Conservation (phyloP, 2,113 vertebrate genomes). For the Camelus dromedarius region DNA sequence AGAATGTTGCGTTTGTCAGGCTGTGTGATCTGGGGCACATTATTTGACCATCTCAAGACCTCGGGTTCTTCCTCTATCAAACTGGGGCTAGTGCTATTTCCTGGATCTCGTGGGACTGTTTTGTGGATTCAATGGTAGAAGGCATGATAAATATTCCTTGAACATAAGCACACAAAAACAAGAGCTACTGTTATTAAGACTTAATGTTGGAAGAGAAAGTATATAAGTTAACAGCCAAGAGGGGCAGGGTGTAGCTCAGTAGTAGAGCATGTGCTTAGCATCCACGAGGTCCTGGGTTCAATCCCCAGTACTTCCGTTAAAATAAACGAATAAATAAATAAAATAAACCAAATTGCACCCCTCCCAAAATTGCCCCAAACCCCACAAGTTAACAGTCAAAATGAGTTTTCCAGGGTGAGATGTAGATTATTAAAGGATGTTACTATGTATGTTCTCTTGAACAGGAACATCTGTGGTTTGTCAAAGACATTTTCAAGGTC, state of each 20-base stretch:
- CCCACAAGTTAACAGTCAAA: no score
- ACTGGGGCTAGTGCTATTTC: rapidly evolving
- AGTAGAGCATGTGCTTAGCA: no score
- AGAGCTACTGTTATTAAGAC: not conserved
- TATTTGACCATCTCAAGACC: not conserved
- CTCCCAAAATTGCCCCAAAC: no score
- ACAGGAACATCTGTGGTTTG: not conserved
- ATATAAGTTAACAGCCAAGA: no score
- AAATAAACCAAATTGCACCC: no score
- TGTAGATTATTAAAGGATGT: not conserved
- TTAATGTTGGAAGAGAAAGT: not conserved
- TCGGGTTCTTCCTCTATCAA: not conserved
- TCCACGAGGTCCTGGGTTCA: no score
- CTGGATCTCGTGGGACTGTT: not conserved
- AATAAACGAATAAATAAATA: no score
- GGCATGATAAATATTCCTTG: not conserved
- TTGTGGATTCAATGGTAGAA: not conserved
- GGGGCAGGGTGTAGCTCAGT: not conserved
- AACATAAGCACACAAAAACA: not conserved
- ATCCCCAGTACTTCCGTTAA: no score
- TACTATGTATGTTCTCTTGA: not conserved
- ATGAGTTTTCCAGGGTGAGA: not conserved
- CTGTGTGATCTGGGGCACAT: not conserved
- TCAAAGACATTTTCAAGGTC: constrained; percentile 8
- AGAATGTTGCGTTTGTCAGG: not conserved